A percentile compares a stretch with the other conserved stretches of the same genome.
These are phyloP conservation scores for Planiliza haematocheilus DNA, from an alignment of 2,113 vertebrate genomes.

Conservation along the genomic window DNA sequence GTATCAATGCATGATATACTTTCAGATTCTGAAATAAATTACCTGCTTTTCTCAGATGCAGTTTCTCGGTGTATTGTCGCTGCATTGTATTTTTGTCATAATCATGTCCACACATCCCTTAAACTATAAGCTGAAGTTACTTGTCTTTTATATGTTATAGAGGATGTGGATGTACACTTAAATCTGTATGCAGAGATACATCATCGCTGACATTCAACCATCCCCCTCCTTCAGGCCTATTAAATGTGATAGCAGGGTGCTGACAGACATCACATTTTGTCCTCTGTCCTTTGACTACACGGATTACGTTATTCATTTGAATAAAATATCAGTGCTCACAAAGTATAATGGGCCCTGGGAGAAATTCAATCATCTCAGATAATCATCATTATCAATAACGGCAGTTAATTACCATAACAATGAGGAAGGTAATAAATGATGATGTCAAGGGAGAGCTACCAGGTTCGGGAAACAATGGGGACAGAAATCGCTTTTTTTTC, in stretches of 20 bases:
- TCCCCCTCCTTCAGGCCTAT: constrained; percentile 46
- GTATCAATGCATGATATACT: too few relatives aligned
- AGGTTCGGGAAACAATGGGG: constrained; percentile 55
- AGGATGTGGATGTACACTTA: constrained; percentile 25
- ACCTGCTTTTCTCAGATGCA: too few relatives aligned
- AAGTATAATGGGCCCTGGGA: constrained; percentile 78
- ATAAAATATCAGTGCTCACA: constrained; percentile 80
- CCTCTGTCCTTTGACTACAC: constrained; percentile 70
- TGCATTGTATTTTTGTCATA: constrained; percentile 66
- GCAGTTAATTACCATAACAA: constrained; percentile 84
- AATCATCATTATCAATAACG: constrained; percentile 84
- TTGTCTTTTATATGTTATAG: constrained; percentile 31
- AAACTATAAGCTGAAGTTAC: constrained; percentile 72
- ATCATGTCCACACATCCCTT: constrained; percentile 70
- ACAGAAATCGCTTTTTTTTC: constrained; percentile 51
- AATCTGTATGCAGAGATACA: constrained; percentile 44
- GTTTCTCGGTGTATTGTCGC: too few relatives aligned
- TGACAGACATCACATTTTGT: constrained; percentile 74
- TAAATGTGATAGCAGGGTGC: constrained; percentile 65
- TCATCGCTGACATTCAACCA: constrained; percentile 52
- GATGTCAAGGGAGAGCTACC: constrained; percentile 69
- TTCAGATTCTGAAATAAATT: too few relatives aligned
- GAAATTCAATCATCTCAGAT: constrained; percentile 82
- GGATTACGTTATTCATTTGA: constrained; percentile 76
- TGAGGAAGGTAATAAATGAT: constrained; percentile 79